Base-by-base conservation (phyloP, 2,888 invertebrate species). In the Tanaodytes sp. region DNA sequence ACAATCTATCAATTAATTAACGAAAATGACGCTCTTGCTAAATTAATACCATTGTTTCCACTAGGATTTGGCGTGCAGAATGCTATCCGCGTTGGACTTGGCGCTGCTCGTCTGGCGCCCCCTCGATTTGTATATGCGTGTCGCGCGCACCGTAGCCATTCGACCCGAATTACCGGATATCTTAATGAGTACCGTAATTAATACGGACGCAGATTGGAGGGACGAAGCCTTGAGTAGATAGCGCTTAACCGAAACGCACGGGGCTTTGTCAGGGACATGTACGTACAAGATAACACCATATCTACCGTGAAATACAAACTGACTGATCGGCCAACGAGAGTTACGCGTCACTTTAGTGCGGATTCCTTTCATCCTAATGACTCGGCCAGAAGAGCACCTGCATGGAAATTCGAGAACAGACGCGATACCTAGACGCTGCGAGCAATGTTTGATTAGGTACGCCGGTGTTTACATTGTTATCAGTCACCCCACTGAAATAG, bases 161-260 rank as follows among this genome's bases (percentile, higher is more conserved):
- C 78, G 79, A 67, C 58, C 58, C 79, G 80, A 82, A 82, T 81
- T 80, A 80, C 82, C 79, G 81, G 82, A 83, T 83, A 83, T 82
- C 83, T 83, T 83, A 83, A 83, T 82, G 82, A 83, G 82, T 83
- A 77, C 78, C 80, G 82, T 83, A 83, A 83, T 83, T 83, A 83
- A 83, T 83, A 82, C 80, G 80, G 77, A 81, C 79, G 79, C 79
- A 80, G 83, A 84, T 84, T 81, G 82, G 79, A 77, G 77, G 79
- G 77, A 76, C 76, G 72, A 76, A 78, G 78, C 74, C 69, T 73
- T 68, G 71, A 75, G 74, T 75, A 79, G 79, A 82, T 80, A 81
- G 76, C 76, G 79, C 77, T 78, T 80, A 82, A 82, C 79, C 77
- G 77, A 77, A 79, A 82, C 78, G 80, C 81, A 81, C 79, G 77